phyloP scores from a whole-genome alignment of 2,888 invertebrate genomes.

The Lucinisca nassula region DNA sequence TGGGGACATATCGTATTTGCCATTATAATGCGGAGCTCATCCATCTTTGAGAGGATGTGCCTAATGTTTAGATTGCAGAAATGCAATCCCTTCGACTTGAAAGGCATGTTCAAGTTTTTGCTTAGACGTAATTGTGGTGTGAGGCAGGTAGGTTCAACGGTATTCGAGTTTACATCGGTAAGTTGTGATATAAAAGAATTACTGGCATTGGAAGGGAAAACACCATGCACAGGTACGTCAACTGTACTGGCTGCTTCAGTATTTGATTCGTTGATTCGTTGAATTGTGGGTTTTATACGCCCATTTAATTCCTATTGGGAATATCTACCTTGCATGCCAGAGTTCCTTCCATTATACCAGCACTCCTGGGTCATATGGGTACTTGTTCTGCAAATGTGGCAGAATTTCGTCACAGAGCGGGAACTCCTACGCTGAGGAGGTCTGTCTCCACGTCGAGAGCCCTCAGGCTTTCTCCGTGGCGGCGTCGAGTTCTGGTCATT shows the following conservation, averaged over 20 bases:
- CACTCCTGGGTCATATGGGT: neutral
- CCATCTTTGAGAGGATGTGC: neutral
- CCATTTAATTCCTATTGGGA: neutral
- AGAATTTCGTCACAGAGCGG: neutral
- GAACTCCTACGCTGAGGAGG: neutral
- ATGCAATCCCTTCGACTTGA: neutral
- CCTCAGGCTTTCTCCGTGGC: neutral
- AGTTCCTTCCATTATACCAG: neutral
- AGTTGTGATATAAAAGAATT: neutral
- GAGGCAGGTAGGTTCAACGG: neutral
- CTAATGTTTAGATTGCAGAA: neutral
- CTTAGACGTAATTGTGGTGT: neutral
- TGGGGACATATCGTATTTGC: neutral
- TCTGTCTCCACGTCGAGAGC: neutral
- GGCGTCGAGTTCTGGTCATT: neutral
- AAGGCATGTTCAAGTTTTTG: neutral
- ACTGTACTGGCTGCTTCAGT: neutral
- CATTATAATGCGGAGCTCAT: neutral
- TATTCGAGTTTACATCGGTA: neutral
- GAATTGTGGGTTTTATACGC: neutral
- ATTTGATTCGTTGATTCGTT: neutral
- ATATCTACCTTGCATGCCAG: neutral
- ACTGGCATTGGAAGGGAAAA: neutral
- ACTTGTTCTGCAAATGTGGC: neutral
- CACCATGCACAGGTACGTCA: neutral